Evolutionary conservation across 2,888 invertebrate species (phyloP), one percentile per base, ranked within the genome.

Genomic region (Pachycephus smyrnensis): DNA sequence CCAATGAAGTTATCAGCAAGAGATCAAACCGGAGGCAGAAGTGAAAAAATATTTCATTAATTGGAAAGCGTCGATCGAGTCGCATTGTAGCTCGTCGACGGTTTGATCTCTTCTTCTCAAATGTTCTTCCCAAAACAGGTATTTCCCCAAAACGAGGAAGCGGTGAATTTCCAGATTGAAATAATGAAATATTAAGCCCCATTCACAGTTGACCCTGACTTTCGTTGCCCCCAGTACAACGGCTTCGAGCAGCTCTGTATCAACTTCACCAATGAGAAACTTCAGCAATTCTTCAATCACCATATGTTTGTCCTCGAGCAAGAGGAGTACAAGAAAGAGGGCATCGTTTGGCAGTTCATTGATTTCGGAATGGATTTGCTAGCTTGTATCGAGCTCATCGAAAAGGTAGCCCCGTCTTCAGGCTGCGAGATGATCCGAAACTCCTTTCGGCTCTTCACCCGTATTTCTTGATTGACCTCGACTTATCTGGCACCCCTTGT

Each of bases 271-370:
- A 99, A 99, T 93, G 99, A 99, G 93, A 98, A 98, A 94, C 95
- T 99, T 88, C 99, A 99, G 94, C 99, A 99, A 94, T 99, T 99
- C 95, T 99, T 99, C 96, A 99, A 99, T 94, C 99, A 99, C 93
- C 97, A 98, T 96, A 99, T 99, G 99, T 99, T 99, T 93, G 98
- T 99, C 87, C 94, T 99, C 93, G 99, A 99, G 93, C 99, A 99
- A 95, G 98, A 99, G 93, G 99, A 99, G 92, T 99, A 99, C 94
- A 98, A 97, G 92, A 95, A 94, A 91, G 99, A 99, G 93, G 98
- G 98, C 91, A 99, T 99, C 93, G 95, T 96, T 90, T 99, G 99
- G 99, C 96, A 95, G 92, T 99, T 99, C 94, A 99, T 99, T 94
- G 99, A 99, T 94, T 99, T 99, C 93, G 99, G 99, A 93, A 98